These are phyloP conservation scores for Menura novaehollandiae DNA, from an alignment of 2,113 vertebrate species.

Conservation along the genomic window DNA sequence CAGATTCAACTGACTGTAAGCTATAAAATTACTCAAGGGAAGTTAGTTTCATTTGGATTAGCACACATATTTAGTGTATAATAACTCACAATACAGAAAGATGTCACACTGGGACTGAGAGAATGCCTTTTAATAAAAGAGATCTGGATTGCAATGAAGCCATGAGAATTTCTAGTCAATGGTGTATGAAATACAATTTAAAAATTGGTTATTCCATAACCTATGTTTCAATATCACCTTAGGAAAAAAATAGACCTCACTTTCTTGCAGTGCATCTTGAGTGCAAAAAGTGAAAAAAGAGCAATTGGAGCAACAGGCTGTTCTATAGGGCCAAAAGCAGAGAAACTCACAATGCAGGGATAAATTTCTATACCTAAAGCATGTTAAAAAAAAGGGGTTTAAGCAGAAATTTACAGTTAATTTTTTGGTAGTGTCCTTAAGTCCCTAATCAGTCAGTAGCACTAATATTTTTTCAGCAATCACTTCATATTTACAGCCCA, in stretches of 20 bases:
- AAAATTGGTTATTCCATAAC: slow-evolving; percentile 43
- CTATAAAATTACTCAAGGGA: slow-evolving; percentile 46
- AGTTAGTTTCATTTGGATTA: slow-evolving; percentile 62
- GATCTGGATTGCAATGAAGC: slow-evolving; percentile 49
- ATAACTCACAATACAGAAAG: slow-evolving; percentile 32
- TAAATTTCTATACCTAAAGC: background rate
- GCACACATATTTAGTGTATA: slow-evolving; percentile 44
- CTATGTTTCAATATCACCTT: slow-evolving; percentile 7
- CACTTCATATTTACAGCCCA: background rate
- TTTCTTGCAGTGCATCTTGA: background rate
- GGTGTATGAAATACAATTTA: slow-evolving; percentile 52
- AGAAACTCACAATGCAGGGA: background rate
- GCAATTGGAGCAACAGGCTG: background rate
- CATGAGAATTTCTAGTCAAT: slow-evolving; percentile 50
- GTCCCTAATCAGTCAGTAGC: background rate
- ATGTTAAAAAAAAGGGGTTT: background rate
- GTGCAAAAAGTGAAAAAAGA: background rate
- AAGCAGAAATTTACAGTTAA: background rate
- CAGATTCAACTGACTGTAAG: slow-evolving; percentile 15
- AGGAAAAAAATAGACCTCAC: slow-evolving; percentile 1
- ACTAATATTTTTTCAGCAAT: background rate
- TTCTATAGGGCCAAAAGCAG: background rate
- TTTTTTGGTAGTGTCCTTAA: background rate
- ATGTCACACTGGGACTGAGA: slow-evolving; percentile 16
- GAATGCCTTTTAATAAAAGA: slow-evolving; percentile 58